Base-by-base conservation (phyloP, 2,797 vertebrate species). In the Mareca strepera region DNA sequence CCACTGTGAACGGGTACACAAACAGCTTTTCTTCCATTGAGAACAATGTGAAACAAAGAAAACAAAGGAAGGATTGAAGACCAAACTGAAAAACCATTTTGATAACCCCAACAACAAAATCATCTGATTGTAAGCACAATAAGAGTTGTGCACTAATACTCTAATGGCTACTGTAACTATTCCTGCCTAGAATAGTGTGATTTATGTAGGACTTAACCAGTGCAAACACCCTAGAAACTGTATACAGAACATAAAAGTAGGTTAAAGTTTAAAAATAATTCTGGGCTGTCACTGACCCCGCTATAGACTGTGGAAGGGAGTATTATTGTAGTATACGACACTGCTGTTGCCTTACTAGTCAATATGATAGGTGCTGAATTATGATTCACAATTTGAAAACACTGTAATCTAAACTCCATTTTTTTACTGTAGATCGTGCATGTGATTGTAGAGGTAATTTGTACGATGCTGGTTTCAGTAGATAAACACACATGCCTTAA, bases 281-380 rank as follows among this genome's bases (percentile, higher is more conserved):
- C 97, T 97, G 97, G 97, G 97, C 97, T 97, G 95, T 96, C 97
- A 94, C 93, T 92, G 88, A 97, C 97, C 97, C 96, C 55, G 84
- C 96, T 95, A 82, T 98, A 97, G 96, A 97, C 97, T 96, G 95
- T 97, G 98, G 98, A 97, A 98, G 96, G 97, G 97, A 97, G 96
- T 98, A 94, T 97, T 97, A 96, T 95, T 91, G 92, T 98, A 98
- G 98, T 98, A 97, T 96, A 95, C 17, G 7, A 98, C 97, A 98
- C 98, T 98, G 97, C 98, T 98, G 98, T 98, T 98, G 98, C 98
- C 98, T 98, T 98, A 98, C 98, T 98, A 98, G 98, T 98, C 98
- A 96, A 98, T 98, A 98, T 93, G 96, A 98, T 98, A 98, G 98
- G 98, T 98, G 98, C 98, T 98, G 98, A 98, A 98, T 97, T 98